phyloP scores from a whole-genome alignment of 2,888 invertebrate species.

The Cetonia aurata region DNA sequence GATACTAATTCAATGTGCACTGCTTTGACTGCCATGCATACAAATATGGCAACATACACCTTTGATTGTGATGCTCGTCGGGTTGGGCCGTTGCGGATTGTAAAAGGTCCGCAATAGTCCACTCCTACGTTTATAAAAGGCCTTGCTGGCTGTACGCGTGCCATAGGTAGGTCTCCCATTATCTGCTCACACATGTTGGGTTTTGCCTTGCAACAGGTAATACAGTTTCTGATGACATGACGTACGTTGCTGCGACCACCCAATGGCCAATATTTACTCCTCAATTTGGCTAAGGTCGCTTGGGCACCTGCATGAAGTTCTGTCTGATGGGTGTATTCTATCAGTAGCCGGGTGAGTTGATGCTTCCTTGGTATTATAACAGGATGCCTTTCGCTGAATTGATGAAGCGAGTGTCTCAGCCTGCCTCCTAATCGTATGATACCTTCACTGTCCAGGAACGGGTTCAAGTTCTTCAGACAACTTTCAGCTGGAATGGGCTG shows the following conservation, averaged over 20 bases:
- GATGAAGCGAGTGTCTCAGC: neutral
- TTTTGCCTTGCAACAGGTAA: conserved; percentile 1
- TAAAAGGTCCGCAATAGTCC: no score
- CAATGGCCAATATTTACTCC: conserved; percentile 37
- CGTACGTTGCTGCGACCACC: conserved; percentile 9
- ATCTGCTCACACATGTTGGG: neutral
- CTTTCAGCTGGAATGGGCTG: no score
- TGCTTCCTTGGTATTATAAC: conserved; percentile 13
- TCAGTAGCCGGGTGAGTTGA: conserved; percentile 22
- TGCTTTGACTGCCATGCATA: conserved; percentile 3
- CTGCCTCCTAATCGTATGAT: conserved; percentile 37
- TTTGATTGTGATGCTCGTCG: neutral
- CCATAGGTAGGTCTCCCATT: neutral
- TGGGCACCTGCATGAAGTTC: conserved; percentile 30
- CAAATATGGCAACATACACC: neutral
- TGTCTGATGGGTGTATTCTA: no score
- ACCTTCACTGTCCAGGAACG: conserved; percentile 23
- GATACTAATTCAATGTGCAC: no score
- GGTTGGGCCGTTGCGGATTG: neutral
- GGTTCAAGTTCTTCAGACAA: neutral
- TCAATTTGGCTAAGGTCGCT: conserved; percentile 13
- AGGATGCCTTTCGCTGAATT: conserved; percentile 31
- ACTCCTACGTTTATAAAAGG: no score
- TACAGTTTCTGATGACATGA: neutral
- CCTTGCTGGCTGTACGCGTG: no score